Percentiles rank a stretch among this genome's conserved stretches.
Conservation (phyloP, 2,797 vertebrate genomes). For the Darevskia nairensis region DNA sequence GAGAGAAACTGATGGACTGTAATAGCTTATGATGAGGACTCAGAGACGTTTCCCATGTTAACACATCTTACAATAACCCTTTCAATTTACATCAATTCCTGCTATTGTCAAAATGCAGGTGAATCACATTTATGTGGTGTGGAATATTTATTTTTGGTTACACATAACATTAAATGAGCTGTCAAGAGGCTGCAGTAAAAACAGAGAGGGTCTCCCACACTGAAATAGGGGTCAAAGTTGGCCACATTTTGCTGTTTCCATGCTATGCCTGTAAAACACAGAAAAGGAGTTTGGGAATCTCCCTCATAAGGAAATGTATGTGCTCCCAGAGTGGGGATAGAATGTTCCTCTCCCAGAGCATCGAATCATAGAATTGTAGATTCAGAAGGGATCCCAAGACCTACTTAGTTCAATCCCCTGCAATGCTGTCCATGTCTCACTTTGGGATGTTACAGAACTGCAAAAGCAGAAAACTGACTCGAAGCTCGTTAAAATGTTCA, state of each 20-base stretch:
- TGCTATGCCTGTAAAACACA: background rate
- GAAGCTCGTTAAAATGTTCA: background rate
- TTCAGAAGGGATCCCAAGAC: too few relatives aligned
- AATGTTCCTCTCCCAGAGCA: too few relatives aligned
- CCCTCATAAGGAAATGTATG: background rate
- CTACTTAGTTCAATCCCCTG: too few relatives aligned
- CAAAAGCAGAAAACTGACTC: background rate
- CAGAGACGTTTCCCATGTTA: conserved; percentile 32
- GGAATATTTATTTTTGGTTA: conserved; percentile 10
- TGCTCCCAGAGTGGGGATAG: background rate
- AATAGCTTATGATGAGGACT: conserved; percentile 34
- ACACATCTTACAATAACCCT: conserved; percentile 16
- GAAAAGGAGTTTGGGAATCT: background rate
- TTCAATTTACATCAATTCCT: conserved; percentile 38
- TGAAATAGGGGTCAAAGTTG: background rate
- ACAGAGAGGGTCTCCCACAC: background rate
- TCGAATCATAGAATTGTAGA: too few relatives aligned
- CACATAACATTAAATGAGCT: background rate
- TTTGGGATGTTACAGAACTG: background rate
- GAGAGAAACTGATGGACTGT: conserved; percentile 30
- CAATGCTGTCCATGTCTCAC: background rate
- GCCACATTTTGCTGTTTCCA: background rate
- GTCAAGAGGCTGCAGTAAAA: background rate
- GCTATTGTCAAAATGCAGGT: conserved; percentile 16
- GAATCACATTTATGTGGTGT: background rate